Conservation (phyloP, 2,888 invertebrate species). For the Acrobeloides nanus region DNA sequence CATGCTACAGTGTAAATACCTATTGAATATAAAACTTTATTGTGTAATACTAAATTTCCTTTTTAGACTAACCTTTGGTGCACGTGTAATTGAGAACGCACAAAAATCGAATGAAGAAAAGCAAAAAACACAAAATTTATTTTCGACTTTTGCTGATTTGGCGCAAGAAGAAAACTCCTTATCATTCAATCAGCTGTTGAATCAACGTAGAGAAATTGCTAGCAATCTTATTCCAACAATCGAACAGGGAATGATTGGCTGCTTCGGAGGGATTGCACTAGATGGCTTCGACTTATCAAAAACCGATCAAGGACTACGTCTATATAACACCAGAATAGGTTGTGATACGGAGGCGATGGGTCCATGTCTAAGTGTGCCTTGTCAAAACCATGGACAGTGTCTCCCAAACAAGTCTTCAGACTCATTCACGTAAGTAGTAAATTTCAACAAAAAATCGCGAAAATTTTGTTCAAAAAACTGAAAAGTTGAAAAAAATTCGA, state of each 20-base stretch:
- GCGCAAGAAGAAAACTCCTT: too few relatives aligned
- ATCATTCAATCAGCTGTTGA: slow-evolving; percentile 12
- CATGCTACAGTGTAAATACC: slow-evolving; percentile 41
- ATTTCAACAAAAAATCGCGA: neutral
- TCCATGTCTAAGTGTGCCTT: slow-evolving; percentile 63
- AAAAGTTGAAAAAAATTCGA: too few relatives aligned
- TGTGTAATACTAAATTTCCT: slow-evolving; percentile 10
- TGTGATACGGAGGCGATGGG: slow-evolving; percentile 52
- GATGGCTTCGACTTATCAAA: slow-evolving; percentile 68
- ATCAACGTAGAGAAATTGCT: slow-evolving; percentile 56
- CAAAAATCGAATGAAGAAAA: neutral
- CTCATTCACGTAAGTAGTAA: slow-evolving; percentile 7
- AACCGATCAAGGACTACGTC: slow-evolving; percentile 34
- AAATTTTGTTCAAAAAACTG: too few relatives aligned
- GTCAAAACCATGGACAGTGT: slow-evolving; percentile 70
- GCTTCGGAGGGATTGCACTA: slow-evolving; percentile 77
- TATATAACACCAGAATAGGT: slow-evolving; percentile 54
- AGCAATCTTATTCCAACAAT: slow-evolving; percentile 70
- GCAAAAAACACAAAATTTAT: slow-evolving; percentile 3
- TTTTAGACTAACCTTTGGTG: slow-evolving; percentile 27
- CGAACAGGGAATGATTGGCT: slow-evolving; percentile 78
- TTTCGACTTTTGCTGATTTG: slow-evolving; percentile 1
- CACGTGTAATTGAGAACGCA: slow-evolving; percentile 18
- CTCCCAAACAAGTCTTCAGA: slow-evolving; percentile 13
- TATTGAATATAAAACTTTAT: slow-evolving; percentile 13